phyloP scores from a whole-genome alignment of 2,797 vertebrate genomes.

The Acipenser ruthenus region DNA sequence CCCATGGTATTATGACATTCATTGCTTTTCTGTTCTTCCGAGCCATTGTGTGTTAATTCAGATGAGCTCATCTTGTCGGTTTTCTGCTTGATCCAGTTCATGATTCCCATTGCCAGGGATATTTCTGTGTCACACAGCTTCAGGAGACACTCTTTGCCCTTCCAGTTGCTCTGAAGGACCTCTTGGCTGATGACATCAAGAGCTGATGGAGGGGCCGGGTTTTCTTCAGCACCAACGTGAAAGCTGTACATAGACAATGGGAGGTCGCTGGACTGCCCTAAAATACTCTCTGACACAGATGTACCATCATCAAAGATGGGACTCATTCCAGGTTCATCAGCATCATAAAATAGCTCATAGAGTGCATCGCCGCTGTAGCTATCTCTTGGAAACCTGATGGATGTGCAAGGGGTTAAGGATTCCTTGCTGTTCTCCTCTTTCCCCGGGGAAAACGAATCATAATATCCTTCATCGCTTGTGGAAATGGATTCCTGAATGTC shows the following conservation, averaged over 20 bases:
- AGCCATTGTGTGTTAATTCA: constrained; percentile 1
- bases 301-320: constrained; percentile 55
- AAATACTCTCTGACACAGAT: constrained; percentile 53
- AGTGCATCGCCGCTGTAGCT: constrained; percentile 76
- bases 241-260: constrained; percentile 76
- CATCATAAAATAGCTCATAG: constrained; percentile 71
- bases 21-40: background rate
- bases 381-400: constrained; percentile 58
- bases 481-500: constrained; percentile 68
- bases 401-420: constrained; percentile 36
- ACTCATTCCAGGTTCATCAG: constrained; percentile 47
- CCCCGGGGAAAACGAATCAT: constrained; percentile 65
- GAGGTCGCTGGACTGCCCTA: constrained; percentile 56
- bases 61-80: constrained; percentile 12
- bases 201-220: constrained; percentile 58
- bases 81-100: constrained; percentile 62
- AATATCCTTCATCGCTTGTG: constrained; percentile 77
- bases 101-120: constrained; percentile 70
- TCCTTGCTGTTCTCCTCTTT: constrained; percentile 61
- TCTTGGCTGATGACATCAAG: constrained; percentile 62
- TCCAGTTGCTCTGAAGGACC: constrained; percentile 68
- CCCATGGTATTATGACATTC: constrained; percentile 7
- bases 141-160: constrained; percentile 71
- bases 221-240: constrained; percentile 70
- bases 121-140: constrained; percentile 76